Conservation (phyloP, 1,140 invertebrate genomes). For the Zaprionus davidi region DNA sequence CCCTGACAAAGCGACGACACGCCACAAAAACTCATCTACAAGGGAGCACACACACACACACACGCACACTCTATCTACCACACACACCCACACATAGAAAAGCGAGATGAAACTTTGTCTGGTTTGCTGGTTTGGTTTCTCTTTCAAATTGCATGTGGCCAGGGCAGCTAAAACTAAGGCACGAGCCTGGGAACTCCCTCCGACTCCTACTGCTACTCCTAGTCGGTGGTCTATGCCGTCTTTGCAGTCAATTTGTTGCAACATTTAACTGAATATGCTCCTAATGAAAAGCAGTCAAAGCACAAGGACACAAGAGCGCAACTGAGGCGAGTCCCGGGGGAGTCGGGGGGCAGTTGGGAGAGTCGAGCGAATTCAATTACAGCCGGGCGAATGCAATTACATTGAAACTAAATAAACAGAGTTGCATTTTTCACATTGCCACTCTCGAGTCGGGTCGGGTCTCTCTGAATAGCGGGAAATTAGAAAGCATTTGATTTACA, state of each 20-base stretch:
- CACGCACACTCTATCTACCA: not conserved
- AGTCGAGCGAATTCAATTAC: constrained; percentile 58
- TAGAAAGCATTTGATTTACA: constrained; percentile 43
- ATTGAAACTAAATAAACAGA: constrained; percentile 70
- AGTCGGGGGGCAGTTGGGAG: not conserved
- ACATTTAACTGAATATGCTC: constrained; percentile 51
- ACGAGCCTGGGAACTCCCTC: not conserved
- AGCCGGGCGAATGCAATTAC: constrained; percentile 71
- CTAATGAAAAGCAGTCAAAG: constrained; percentile 59
- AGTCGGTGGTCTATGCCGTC: constrained; percentile 1
- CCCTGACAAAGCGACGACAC: constrained; percentile 13
- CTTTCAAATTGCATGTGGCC: constrained; percentile 45
- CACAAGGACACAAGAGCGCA: constrained; percentile 8
- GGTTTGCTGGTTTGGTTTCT: constrained; percentile 30
- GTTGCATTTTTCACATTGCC: constrained; percentile 54
- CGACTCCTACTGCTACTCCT: not conserved
- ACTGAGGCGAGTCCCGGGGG: not conserved
- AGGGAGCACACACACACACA: not conserved
- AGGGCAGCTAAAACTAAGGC: constrained; percentile 19
- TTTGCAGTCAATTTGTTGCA: constrained; percentile 43
- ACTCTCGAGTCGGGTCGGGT: constrained; percentile 8
- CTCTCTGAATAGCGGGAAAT: constrained; percentile 61
- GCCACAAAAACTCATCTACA: constrained; percentile 13
- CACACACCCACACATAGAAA: constrained; percentile 4
- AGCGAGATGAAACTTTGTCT: constrained; percentile 38